Conservation (phyloP, 2,113 vertebrate genomes). For the Scalopus aquaticus region DNA sequence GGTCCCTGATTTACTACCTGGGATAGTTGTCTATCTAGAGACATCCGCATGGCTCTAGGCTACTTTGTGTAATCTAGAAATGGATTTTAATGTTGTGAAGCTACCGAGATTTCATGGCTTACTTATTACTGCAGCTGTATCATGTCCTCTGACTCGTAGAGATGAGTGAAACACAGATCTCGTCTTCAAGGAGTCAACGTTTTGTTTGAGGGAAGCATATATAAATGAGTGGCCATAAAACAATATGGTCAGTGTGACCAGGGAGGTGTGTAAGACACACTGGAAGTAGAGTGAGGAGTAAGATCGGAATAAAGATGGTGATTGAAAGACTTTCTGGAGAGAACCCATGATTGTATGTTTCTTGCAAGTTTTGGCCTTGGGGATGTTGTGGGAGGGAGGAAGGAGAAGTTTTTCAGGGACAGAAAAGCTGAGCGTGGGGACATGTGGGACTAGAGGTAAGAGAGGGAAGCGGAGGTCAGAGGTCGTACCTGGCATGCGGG, state of each 20-base stretch:
- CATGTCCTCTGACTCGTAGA: not conserved
- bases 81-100: not conserved
- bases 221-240: not conserved
- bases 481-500: fast-evolving
- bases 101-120: not conserved
- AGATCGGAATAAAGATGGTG: not conserved
- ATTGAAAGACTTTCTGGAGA: not conserved
- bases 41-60: not conserved
- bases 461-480: not conserved
- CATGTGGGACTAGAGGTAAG: too few species aligned
- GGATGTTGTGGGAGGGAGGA: too few species aligned
- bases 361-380: not conserved
- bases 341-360: not conserved
- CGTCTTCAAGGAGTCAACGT: not conserved
- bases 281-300: not conserved
- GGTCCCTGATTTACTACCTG: not conserved
- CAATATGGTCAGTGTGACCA: not conserved
- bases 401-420: not conserved
- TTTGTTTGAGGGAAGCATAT: not conserved
- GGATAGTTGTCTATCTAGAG: too few species aligned
- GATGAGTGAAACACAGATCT: not conserved
- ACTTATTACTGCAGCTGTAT: not conserved
- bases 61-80: not conserved
- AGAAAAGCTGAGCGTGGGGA: not conserved
- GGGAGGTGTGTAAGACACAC: not conserved